Conservation (phyloP, 2,888 invertebrate species). For the Aleiodes alternator region DNA sequence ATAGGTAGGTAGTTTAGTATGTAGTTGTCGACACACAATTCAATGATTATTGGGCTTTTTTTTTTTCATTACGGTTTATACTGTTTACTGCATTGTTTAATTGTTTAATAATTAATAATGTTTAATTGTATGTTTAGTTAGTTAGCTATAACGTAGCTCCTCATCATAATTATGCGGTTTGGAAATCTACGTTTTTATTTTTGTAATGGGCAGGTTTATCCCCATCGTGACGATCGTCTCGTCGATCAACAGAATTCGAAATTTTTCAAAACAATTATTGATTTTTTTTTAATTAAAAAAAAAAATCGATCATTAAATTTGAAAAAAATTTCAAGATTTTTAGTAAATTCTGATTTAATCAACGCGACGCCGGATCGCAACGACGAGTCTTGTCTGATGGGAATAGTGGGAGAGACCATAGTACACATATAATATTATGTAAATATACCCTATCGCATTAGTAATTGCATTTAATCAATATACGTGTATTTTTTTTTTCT, state of each 20-base stretch:
- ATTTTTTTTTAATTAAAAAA: not conserved
- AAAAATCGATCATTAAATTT: not conserved
- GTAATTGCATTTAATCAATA: slow-evolving; percentile 73
- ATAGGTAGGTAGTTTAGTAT: slow-evolving; percentile 75
- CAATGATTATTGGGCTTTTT: slow-evolving; percentile 73
- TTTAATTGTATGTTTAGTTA: slow-evolving; percentile 75
- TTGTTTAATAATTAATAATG: slow-evolving; percentile 75
- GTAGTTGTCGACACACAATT: slow-evolving; percentile 76
- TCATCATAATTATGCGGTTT: slow-evolving; percentile 74
- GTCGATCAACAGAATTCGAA: slow-evolving; percentile 26
- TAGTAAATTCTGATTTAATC: slow-evolving; percentile 28
- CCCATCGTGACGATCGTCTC: slow-evolving; percentile 43
- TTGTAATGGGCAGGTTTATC: slow-evolving; percentile 61
- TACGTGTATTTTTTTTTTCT: slow-evolving; percentile 66
- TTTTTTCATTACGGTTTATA: slow-evolving; percentile 72
- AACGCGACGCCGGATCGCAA: slow-evolving; percentile 59
- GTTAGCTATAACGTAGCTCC: slow-evolving; percentile 74
- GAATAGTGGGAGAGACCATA: slow-evolving; percentile 75
- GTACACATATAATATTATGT: slow-evolving; percentile 75
- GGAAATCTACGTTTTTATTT: slow-evolving; percentile 68
- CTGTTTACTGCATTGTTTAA: slow-evolving; percentile 75
- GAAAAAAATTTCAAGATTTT: not conserved
- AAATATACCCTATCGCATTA: slow-evolving; percentile 74
- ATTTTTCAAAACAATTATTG: not conserved
- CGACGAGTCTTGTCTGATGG: slow-evolving; percentile 66